These are phyloP conservation scores for Cacatua alba DNA, from an alignment of 2,113 vertebrate species.

Conservation along the genomic window DNA sequence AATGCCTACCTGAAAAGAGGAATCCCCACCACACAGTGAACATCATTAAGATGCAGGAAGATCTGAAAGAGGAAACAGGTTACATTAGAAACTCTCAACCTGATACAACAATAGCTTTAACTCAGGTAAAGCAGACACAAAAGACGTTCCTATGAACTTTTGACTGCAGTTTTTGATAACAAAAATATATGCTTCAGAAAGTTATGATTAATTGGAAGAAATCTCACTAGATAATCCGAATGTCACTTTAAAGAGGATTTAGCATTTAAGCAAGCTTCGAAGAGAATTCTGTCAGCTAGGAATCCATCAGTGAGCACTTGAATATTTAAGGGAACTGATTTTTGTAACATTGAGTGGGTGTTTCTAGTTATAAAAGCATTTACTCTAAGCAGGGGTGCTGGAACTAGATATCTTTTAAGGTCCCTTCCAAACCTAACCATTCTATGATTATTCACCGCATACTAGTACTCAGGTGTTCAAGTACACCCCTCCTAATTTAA, in stretches of 20 bases:
- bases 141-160: not conserved
- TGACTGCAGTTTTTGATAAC: not conserved
- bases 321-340: not conserved
- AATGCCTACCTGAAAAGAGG: constrained; percentile 85
- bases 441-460: not conserved
- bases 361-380: not conserved
- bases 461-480: not conserved
- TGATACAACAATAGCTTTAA: not conserved
- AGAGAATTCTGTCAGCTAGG: not conserved
- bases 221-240: not conserved
- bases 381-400: not conserved
- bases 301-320: not conserved
- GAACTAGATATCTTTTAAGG: not conserved
- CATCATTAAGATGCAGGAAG: constrained; percentile 86
- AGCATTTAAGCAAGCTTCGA: not conserved
- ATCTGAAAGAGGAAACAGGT: constrained; percentile 73
- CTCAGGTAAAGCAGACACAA: not conserved
- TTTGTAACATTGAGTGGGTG: not conserved
- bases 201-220: not conserved
- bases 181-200: not conserved
- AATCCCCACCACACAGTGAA: constrained; percentile 86
- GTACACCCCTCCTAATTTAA: not conserved
- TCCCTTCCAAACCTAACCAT: not conserved
- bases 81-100: not conserved
- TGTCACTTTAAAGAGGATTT: not conserved